Conservation (phyloP, 2,888 invertebrate species). For the Drosophila diplacantha region DNA sequence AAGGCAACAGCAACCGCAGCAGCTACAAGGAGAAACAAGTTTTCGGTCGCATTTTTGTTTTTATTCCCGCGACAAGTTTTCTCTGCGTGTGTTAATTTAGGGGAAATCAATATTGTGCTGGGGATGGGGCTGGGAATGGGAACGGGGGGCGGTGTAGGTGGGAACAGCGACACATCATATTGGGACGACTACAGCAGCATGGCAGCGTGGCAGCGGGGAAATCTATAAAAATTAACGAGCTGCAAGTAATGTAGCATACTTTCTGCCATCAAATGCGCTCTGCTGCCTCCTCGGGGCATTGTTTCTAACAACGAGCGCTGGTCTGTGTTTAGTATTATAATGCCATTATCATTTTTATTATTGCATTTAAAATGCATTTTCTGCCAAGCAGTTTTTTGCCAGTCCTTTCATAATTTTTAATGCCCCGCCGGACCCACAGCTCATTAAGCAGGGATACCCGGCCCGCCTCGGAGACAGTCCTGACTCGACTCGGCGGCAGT, state of each 20-base stretch:
- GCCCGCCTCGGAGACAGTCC: conserved; percentile 4
- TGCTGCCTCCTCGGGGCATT: conserved; percentile 44
- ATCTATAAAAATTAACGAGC: conserved; percentile 71
- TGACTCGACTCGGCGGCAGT: conserved; percentile 41
- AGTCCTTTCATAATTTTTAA: conserved; percentile 64
- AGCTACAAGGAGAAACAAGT: conserved; percentile 20
- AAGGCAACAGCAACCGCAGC: conserved; percentile 20
- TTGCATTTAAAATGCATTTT: conserved; percentile 71
- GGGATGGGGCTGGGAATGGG: not conserved
- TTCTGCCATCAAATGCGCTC: conserved; percentile 69
- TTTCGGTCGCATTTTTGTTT: conserved; percentile 22
- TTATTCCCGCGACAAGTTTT: conserved; percentile 36
- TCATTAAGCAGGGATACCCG: conserved; percentile 35
- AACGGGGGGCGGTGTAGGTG: conserved; percentile 43
- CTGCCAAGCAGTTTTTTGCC: conserved; percentile 19
- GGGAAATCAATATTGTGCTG: conserved; percentile 65
- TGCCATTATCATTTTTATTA: conserved; percentile 69
- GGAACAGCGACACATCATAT: conserved; percentile 49
- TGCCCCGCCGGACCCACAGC: conserved; percentile 46
- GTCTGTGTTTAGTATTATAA: conserved; percentile 59
- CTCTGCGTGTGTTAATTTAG: conserved; percentile 64
- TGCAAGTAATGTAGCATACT: conserved; percentile 70
- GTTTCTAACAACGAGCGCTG: conserved; percentile 26
- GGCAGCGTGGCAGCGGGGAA: conserved; percentile 43
- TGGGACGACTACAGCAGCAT: conserved; percentile 47